Conservation (phyloP, 2,113 vertebrate species). For the Prinia subflava region DNA sequence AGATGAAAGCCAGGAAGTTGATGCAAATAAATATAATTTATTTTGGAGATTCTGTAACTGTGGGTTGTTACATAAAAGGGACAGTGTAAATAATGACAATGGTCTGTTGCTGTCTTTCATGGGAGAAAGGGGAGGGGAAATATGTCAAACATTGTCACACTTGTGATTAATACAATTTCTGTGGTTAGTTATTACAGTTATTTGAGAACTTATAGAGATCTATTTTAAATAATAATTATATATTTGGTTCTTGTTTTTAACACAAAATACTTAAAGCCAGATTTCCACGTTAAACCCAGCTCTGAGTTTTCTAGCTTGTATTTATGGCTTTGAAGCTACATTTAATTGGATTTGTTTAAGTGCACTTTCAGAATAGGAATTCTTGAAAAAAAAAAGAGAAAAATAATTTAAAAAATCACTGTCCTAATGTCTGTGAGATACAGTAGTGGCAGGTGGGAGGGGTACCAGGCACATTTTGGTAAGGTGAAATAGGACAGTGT, state of each 20-base stretch:
- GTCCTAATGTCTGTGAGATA: not conserved
- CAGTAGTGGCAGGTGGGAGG: not conserved
- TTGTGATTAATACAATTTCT: not conserved
- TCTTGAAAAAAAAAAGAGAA: not conserved
- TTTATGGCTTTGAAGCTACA: not conserved
- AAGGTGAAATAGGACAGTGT: not conserved
- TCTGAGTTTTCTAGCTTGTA: not conserved
- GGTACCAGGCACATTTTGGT: not conserved
- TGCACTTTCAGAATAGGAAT: not conserved
- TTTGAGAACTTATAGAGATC: not conserved
- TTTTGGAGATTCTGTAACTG: constrained; percentile 23
- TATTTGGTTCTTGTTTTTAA: not conserved
- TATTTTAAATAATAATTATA: not conserved
- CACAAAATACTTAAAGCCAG: not conserved
- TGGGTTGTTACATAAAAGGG: constrained; percentile 14
- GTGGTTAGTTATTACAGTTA: not conserved
- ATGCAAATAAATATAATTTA: constrained; percentile 47
- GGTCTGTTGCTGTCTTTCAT: not conserved
- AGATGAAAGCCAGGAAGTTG: not conserved
- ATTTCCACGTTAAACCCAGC: not conserved
- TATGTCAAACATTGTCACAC: not conserved
- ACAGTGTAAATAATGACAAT: constrained; percentile 37
- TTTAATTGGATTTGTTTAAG: not conserved
- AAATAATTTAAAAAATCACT: too few relatives aligned
- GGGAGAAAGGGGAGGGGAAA: not conserved